Evolutionary conservation across 2,888 invertebrate species (phyloP), one percentile per base, ranked within the genome.

Genomic region (Sphinx pinastri): DNA sequence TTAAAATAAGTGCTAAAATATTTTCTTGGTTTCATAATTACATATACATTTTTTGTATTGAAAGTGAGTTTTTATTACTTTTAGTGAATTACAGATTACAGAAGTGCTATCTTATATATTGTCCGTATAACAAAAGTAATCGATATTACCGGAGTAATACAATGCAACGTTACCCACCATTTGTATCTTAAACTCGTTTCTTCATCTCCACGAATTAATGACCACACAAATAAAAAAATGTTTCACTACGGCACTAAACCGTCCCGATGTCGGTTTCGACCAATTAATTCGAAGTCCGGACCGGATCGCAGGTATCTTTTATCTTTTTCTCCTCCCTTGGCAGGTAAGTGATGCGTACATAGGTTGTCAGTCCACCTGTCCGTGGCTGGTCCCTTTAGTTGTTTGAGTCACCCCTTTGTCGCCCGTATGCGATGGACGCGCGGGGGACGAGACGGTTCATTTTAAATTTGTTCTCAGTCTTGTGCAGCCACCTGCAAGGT

Each of bases 401-500:
- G 77, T 81, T 81, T 74, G 70, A 76, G 70, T 79, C 83, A 80
- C 89, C 89, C 90, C 90, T 88, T 83, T 72, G 78, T 78, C 76
- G 82, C 75, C 83, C 73, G 74, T 72, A 73, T 71, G 72, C 70
- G 71, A 82, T 87, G 79, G 82, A 74, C 72, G 74, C 70, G 73
- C 70, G 71, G 84, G 87, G 80, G 83, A 78, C 80, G 79, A 79
- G 84, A 85, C 67, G 79, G 84, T 71, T 80, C 81, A 74, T 74
- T 67, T 58, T 73, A 73, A 75, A 74, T 74, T 75, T 81, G 83
- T 81, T 78, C 81, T 81, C 88, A 89, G 89, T 91, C 81, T 86
- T 84, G 86, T 84, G 85, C 86, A 88, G 84, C 89, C 91, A 89
- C 88, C 90, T 91, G 91, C 89, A 87, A 84, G 84, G 86, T 81